A percentile compares a stretch with the other conserved stretches of the same genome.
phyloP scores from a whole-genome alignment of 1,140 invertebrate species.

The Zaprionus nigranus region DNA sequence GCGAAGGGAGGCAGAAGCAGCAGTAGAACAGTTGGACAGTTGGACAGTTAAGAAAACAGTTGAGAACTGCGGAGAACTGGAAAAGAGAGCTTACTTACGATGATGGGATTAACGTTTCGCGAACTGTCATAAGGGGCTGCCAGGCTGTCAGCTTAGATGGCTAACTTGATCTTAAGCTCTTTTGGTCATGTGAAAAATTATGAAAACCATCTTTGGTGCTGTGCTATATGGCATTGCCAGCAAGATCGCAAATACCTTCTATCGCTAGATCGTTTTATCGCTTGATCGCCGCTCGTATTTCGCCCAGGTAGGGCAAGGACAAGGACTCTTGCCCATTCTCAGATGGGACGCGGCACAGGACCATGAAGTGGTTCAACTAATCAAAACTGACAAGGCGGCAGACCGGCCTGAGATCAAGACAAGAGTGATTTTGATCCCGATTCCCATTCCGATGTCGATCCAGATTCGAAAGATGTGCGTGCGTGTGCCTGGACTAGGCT shows the following conservation, averaged over 20 bases:
- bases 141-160: constrained; percentile 79
- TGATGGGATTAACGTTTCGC: constrained; percentile 72
- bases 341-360: constrained; percentile 60
- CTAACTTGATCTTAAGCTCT: constrained; percentile 83
- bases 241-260: constrained; percentile 61
- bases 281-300: constrained; percentile 55
- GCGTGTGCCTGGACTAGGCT: neutral
- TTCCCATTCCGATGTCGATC: neutral
- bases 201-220: constrained; percentile 60
- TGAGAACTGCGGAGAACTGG: constrained; percentile 21
- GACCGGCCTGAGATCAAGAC: constrained; percentile 70
- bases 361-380: constrained; percentile 78
- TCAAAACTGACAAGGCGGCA: constrained; percentile 78
- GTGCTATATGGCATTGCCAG: constrained; percentile 66
- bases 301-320: constrained; percentile 50
- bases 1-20: constrained; percentile 18
- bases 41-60: constrained; percentile 1
- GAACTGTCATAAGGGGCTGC: constrained; percentile 68
- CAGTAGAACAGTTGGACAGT: neutral
- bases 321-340: constrained; percentile 51
- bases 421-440: constrained; percentile 30
- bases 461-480: constrained; percentile 10
- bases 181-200: constrained; percentile 83
- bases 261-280: constrained; percentile 62
- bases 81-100: constrained; percentile 52